Evolutionary conservation across 2,888 invertebrate species (phyloP).

Genomic region (Drosophila ezoana): DNA sequence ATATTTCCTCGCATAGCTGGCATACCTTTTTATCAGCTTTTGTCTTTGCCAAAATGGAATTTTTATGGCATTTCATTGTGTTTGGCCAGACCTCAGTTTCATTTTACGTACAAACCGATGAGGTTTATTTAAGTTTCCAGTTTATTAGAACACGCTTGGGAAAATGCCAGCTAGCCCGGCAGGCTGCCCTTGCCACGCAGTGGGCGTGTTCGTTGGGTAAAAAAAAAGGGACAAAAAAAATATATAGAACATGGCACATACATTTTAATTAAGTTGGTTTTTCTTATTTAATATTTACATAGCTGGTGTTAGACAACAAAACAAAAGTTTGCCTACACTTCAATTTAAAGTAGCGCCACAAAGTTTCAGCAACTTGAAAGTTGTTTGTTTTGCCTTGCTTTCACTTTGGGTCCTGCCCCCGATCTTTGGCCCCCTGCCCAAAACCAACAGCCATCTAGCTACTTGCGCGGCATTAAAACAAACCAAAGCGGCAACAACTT

Average conservation of each 20-base stretch:
- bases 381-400: conserved; percentile 52
- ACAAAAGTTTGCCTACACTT: conserved; percentile 30
- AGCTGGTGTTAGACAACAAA: conserved; percentile 55
- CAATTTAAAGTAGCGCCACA: conserved; percentile 37
- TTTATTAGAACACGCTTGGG: conserved; percentile 58
- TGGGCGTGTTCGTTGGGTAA: conserved; percentile 12
- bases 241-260: conserved; percentile 59
- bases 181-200: conserved; percentile 17
- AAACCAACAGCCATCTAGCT: neutral
- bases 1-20: conserved; percentile 59
- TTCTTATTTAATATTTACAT: conserved; percentile 70
- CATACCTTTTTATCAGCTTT: conserved; percentile 52
- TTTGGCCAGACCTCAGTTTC: conserved; percentile 32
- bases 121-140: conserved; percentile 65
- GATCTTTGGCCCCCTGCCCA: neutral
- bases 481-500: conserved; percentile 46
- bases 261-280: conserved; percentile 74
- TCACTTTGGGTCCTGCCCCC: conserved; percentile 1
- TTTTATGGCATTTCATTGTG: conserved; percentile 67
- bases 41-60: conserved; percentile 60
- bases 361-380: conserved; percentile 49
- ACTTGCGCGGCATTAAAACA: conserved; percentile 42
- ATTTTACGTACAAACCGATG: conserved; percentile 20
- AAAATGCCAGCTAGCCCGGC: conserved; percentile 13
- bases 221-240: conserved; percentile 8